Base-by-base conservation (phyloP, 2,888 invertebrate genomes). In the Erynnis tages region DNA sequence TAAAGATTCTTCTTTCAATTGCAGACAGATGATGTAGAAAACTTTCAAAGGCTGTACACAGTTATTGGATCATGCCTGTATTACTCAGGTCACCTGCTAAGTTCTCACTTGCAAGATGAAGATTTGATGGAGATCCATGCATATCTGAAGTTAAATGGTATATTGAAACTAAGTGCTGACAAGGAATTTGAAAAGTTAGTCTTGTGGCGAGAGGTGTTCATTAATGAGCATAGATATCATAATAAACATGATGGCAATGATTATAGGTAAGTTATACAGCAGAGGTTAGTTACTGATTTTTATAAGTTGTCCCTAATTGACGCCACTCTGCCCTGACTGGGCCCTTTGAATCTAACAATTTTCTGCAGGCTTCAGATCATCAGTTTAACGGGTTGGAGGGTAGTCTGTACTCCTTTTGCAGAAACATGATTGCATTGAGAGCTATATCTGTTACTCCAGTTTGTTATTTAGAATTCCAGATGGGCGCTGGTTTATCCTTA, bases 181-280 rank as follows among this genome's bases (percentile, higher is more conserved):
- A 94, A 93, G 63, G 91, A 93, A 23, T 86, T 95, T 0, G 93
- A 93, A 16, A 93, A 93, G 58, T 79, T 96, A 45, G 92, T 95
- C 7, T 79, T 95, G 25, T 96, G 96, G 96, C 92, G 91, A 66
- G 94, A 94, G 82, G 93, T 96, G 13, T 94, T 90, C 75, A 92
- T 93, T 17, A 67, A 79, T 68, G 88, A 87, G 60, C 73, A 81
- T 45, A 79, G 88, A 55, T 78, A 71, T 38, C 74, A 74, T 46
- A 76, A 68, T 54, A 76, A 75, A 43, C 78, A 62, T 56, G 80
- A 79, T 52, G 66, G 62, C 0, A 72, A 60, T 62, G 89, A 88
- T 54, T 81, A 76, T 50, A 82, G 80, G 88, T 86, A 65, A 56
- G 40, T 48, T 30, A 10, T n/a, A n/a, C n/a, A n/a, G n/a, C n/a